Conservation (phyloP, 1,140 invertebrate species). For the Rhynchophorus ferrugineus region DNA sequence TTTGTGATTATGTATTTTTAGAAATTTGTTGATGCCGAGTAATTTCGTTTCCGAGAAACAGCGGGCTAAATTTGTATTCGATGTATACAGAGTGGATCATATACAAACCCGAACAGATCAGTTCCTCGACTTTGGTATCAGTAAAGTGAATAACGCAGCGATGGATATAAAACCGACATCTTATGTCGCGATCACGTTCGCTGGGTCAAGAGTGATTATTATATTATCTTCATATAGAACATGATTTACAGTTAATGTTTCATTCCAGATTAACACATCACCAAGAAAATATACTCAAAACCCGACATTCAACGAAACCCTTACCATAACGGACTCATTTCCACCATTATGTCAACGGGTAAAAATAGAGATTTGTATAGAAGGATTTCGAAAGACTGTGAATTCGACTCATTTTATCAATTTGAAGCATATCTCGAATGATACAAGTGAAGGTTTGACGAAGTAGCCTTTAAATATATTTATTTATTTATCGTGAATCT, state of each 20-base stretch:
- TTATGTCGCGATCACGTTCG: conserved; percentile 40
- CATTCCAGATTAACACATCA: conserved; percentile 39
- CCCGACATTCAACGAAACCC: conserved; percentile 43
- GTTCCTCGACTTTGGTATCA: conserved; percentile 5
- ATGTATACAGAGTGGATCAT: conserved; percentile 59
- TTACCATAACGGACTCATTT: conserved; percentile 45
- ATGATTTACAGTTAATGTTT: not conserved
- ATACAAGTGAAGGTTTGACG: conserved; percentile 29
- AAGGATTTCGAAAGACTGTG: conserved; percentile 14
- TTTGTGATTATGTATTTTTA: conserved; percentile 41
- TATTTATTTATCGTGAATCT: too few species aligned
- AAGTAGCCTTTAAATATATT: too few species aligned
- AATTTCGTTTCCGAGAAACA: conserved; percentile 52
- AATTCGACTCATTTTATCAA: conserved; percentile 32
- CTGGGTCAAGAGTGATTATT: conserved; percentile 38
- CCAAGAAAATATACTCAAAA: conserved; percentile 37
- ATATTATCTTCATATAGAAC: not conserved
- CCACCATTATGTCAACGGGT: conserved; percentile 44
- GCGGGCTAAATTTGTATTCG: conserved; percentile 54
- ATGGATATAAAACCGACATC: conserved; percentile 11
- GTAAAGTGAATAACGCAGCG: conserved; percentile 52
- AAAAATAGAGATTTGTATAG: conserved; percentile 39
- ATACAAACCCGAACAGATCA: conserved; percentile 33
- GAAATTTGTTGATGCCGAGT: conserved; percentile 63
- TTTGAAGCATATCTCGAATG: conserved; percentile 40